Conservation (phyloP, 1,140 invertebrate species). For the Sminthurides bifidus region DNA sequence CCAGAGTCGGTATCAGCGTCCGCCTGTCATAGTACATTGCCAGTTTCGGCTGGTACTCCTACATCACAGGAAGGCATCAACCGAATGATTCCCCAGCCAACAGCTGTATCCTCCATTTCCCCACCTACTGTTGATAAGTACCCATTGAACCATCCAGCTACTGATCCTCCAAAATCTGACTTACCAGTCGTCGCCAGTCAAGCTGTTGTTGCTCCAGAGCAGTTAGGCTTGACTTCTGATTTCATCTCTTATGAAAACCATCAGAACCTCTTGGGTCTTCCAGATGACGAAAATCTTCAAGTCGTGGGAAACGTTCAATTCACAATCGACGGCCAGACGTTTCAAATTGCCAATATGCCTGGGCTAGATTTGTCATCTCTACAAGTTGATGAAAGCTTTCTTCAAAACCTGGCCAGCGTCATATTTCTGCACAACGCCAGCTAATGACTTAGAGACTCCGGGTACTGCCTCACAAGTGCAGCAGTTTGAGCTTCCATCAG, state of each 20-base stretch:
- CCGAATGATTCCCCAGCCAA: not conserved
- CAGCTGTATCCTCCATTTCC: not conserved
- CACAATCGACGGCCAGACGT: slow-evolving; percentile 35
- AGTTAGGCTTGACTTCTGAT: not conserved
- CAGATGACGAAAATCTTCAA: slow-evolving; percentile 17
- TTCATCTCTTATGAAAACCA: not conserved
- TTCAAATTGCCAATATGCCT: slow-evolving; percentile 38
- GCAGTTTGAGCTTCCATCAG: not conserved
- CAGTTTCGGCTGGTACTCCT: not conserved
- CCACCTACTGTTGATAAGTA: not conserved
- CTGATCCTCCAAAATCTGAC: not conserved
- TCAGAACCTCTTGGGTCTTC: not conserved
- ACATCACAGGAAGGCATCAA: not conserved
- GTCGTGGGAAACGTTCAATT: slow-evolving; percentile 36
- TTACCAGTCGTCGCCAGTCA: not conserved
- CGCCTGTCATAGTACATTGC: not conserved
- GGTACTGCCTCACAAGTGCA: too few species aligned
- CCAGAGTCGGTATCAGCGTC: not conserved
- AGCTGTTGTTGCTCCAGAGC: not conserved
- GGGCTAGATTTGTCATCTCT: slow-evolving; percentile 39
- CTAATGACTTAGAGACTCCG: not conserved
- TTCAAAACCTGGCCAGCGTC: slow-evolving; percentile 34
- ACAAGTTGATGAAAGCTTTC: slow-evolving; percentile 40
- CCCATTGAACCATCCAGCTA: not conserved
- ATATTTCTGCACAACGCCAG: slow-evolving; percentile 13